These are phyloP conservation scores for Andrena cerasifolii DNA, from an alignment of 1,140 invertebrate genomes.

Conservation along the genomic window DNA sequence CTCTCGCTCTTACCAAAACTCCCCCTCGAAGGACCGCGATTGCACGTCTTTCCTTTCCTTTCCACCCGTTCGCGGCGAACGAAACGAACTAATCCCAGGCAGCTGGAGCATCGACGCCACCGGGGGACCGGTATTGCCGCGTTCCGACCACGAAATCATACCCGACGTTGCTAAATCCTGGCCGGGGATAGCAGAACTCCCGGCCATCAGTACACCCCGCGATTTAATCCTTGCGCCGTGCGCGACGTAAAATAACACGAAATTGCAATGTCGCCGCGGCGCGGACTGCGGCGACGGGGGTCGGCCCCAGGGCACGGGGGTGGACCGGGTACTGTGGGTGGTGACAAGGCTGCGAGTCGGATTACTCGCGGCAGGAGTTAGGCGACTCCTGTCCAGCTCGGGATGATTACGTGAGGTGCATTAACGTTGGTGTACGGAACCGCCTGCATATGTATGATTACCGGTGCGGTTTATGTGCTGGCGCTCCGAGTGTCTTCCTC, in stretches of 20 bases:
- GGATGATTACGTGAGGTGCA: constrained; percentile 69
- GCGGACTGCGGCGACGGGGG: background rate
- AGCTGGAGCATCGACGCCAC: constrained; percentile 11
- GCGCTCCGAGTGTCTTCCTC: no score
- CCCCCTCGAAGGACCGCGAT: background rate
- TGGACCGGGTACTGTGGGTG: constrained; percentile 14
- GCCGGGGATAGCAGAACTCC: constrained; percentile 27
- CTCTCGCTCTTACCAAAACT: background rate
- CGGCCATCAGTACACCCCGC: constrained; percentile 45
- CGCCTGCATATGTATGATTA: constrained; percentile 46
- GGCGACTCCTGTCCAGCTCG: constrained; percentile 62
- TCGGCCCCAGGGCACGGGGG: background rate
- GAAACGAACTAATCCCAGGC: constrained; percentile 36
- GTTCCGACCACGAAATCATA: constrained; percentile 46
- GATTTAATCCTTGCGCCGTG: constrained; percentile 58
- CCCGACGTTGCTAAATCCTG: constrained; percentile 48
- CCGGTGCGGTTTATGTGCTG: constrained; percentile 25
- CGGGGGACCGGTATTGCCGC: constrained; percentile 20
- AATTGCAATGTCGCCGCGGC: constrained; percentile 56
- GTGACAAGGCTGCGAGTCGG: constrained; percentile 59
- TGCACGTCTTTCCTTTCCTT: background rate
- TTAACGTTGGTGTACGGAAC: constrained; percentile 57
- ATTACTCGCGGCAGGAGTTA: constrained; percentile 65
- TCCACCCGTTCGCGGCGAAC: background rate
- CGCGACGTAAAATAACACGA: constrained; percentile 61